Percentiles rank a stretch among this genome's conserved stretches.
These are phyloP conservation scores for Acrocephalus scirpaceus DNA, from an alignment of 2,797 vertebrate genomes.

Conservation along the genomic window DNA sequence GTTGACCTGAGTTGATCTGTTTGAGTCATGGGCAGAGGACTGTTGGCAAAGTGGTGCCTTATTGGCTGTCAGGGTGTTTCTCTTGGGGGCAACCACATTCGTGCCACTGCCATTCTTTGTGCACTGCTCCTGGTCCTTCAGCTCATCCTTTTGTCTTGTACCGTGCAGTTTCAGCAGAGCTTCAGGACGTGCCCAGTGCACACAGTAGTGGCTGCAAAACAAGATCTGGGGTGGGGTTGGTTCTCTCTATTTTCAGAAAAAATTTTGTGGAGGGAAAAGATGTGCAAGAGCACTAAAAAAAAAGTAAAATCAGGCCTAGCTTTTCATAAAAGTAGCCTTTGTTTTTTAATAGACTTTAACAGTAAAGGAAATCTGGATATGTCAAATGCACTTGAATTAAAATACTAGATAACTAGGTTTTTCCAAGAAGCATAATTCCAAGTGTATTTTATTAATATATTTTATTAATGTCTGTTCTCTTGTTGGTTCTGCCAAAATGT, in stretches of 20 bases:
- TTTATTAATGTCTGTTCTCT: not conserved
- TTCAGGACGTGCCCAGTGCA: not conserved
- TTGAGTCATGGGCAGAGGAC: not conserved
- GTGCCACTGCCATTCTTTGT: not conserved
- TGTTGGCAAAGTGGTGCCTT: not conserved
- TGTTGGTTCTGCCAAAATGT: not conserved
- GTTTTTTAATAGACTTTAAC: not conserved
- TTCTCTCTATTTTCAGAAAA: not conserved
- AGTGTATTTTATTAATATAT: not conserved
- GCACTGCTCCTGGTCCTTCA: not conserved
- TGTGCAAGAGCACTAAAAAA: not conserved
- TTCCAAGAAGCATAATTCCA: not conserved
- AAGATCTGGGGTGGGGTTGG: not conserved
- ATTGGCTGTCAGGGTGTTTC: not conserved
- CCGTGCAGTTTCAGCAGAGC: not conserved
- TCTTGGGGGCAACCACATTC: fast-evolving
- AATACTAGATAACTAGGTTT: not conserved
- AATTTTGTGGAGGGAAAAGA: not conserved
- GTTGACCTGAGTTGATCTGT: not conserved
- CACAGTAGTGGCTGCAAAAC: not conserved
- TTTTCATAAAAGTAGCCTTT: not conserved
- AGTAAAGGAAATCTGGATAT: not conserved
- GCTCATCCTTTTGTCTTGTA: not conserved
- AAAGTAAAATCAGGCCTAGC: not conserved
- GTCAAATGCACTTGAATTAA: not conserved